Percentiles rank a stretch among this genome's conserved stretches.
phyloP scores from a whole-genome alignment of 2,113 vertebrate species.

The Varanus salvator region DNA sequence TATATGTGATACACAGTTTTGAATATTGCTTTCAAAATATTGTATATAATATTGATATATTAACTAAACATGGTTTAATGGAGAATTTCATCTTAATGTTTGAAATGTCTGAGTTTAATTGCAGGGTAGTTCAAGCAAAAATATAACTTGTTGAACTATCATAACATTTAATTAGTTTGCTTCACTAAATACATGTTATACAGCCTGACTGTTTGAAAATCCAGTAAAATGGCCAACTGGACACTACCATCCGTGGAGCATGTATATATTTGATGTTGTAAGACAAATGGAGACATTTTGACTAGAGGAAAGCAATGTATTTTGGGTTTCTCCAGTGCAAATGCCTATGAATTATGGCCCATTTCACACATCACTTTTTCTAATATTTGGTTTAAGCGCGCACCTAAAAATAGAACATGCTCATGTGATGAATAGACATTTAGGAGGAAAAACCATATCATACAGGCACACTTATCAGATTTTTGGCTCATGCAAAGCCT shows the following conservation, averaged over 20 bases:
- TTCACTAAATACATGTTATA: neutral
- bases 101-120: slow-evolving; percentile 1
- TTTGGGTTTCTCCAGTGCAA: neutral
- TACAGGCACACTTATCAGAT: neutral
- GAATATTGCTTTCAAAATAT: neutral
- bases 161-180: neutral
- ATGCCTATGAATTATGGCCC: neutral
- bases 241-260: neutral
- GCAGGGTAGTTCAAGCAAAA: neutral
- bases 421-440: neutral
- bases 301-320: neutral
- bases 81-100: neutral
- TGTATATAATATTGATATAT: slow-evolving; percentile 2
- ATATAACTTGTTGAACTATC: slow-evolving; percentile 3
- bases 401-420: neutral
- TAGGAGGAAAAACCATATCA: neutral
- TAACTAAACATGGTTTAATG: neutral
- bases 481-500: neutral
- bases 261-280: neutral
- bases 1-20: neutral
- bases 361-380: neutral
- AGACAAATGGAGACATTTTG: neutral
- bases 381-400: neutral
- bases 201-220: neutral
- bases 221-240: neutral